phyloP scores from a whole-genome alignment of 2,888 invertebrate genomes.

The Tuberolachnus salignus region DNA sequence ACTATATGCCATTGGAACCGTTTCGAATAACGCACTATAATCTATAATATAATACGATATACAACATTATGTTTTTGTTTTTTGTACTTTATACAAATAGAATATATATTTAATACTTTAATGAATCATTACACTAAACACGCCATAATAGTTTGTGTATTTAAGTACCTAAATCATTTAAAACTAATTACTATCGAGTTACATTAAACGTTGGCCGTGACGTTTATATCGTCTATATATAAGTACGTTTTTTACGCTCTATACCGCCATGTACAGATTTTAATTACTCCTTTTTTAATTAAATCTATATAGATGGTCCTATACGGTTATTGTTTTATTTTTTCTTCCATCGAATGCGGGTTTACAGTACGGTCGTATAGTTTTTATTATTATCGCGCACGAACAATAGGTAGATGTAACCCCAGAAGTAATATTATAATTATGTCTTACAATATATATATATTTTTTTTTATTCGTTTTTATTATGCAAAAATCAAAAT shows the following conservation, averaged over 20 bases:
- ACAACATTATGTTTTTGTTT: neutral
- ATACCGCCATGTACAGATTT: neutral
- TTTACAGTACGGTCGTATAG: too few relatives aligned
- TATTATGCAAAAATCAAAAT: too few relatives aligned
- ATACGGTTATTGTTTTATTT: too few relatives aligned
- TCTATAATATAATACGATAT: too few relatives aligned
- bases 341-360: too few relatives aligned
- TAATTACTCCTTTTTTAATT: neutral
- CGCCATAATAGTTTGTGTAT: neutral
- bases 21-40: too few relatives aligned
- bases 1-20: neutral
- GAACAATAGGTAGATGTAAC: too few relatives aligned
- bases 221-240: neutral
- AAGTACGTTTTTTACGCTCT: neutral
- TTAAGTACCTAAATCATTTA: neutral
- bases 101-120: neutral
- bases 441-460: too few relatives aligned
- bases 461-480: too few relatives aligned
- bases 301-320: too few relatives aligned
- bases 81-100: neutral
- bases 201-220: neutral
- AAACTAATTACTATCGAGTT: conserved; percentile 26
- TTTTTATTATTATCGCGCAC: too few relatives aligned
- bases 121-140: conserved; percentile 16
- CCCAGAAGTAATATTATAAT: too few relatives aligned